phyloP scores from a whole-genome alignment of 2,113 vertebrate genomes.

The Shinisaurus crocodilurus region DNA sequence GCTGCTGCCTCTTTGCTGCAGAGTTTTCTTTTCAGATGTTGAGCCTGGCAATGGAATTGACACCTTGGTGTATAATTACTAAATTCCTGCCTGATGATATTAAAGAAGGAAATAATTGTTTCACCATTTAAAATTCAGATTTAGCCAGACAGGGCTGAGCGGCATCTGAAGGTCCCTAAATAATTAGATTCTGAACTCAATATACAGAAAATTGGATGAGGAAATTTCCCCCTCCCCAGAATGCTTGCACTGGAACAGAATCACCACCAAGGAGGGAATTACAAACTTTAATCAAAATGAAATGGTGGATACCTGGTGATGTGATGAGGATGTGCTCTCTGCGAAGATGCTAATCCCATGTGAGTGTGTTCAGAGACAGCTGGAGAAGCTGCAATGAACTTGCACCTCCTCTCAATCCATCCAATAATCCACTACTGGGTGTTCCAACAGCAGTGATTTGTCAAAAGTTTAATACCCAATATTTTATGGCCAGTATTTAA shows the following conservation, averaged over 20 bases:
- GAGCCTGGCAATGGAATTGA: conserved; percentile 42
- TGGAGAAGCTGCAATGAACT: background rate
- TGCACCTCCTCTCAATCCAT: background rate
- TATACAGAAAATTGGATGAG: background rate
- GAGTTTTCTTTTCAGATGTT: background rate
- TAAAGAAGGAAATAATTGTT: conserved; percentile 47
- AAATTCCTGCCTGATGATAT: conserved; percentile 15
- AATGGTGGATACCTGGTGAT: too few relatives aligned
- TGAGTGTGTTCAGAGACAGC: background rate
- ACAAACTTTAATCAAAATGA: background rate
- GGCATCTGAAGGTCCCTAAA: background rate
- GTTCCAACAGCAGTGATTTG: background rate
- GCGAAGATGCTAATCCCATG: background rate
- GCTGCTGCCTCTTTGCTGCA: background rate
- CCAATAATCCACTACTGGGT: background rate
- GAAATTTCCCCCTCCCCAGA: background rate
- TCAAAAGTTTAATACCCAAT: background rate
- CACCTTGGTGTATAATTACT: conserved; percentile 21
- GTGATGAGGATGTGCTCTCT: background rate
- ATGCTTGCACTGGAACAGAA: background rate
- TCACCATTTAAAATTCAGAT: conserved; percentile 31
- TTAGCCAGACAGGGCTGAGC: conserved; percentile 27
- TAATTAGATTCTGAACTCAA: conserved; percentile 46
- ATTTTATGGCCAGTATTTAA: background rate
- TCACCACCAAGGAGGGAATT: background rate